These are phyloP conservation scores for Hoplias malabaricus DNA, from an alignment of 2,113 vertebrate genomes.

Conservation along the genomic window DNA sequence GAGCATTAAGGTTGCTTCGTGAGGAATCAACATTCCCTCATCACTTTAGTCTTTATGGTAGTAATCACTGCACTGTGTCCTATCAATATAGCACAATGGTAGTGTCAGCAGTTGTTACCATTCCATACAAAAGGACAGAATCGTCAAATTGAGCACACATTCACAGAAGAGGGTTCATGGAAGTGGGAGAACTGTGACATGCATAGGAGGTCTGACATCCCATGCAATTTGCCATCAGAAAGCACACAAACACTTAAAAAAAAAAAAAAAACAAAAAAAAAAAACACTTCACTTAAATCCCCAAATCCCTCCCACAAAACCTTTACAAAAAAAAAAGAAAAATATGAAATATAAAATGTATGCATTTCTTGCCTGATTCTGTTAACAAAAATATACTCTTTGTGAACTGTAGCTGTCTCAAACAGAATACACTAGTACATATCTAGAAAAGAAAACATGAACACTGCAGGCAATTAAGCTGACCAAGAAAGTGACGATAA, in stretches of 20 bases:
- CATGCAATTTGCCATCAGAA: constrained; percentile 43
- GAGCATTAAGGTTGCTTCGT: constrained; percentile 16
- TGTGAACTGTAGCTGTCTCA: constrained; percentile 78
- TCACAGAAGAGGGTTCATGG: constrained; percentile 46
- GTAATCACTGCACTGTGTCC: constrained; percentile 28
- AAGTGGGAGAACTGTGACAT: constrained; percentile 36
- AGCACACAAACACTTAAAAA: constrained; percentile 42
- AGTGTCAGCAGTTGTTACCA: constrained; percentile 43
- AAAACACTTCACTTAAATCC: constrained; percentile 54
- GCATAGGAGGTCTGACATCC: constrained; percentile 37
- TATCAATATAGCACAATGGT: constrained; percentile 16
- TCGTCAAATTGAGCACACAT: constrained; percentile 53
- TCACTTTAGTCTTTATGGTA: neutral
- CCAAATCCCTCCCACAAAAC: constrained; percentile 10
- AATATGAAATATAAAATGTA: constrained; percentile 40
- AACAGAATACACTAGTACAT: constrained; percentile 75
- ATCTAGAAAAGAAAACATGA: constrained; percentile 68
- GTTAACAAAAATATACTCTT: constrained; percentile 87
- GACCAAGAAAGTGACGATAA: constrained; percentile 41
- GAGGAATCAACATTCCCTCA: constrained; percentile 12
- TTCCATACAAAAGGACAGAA: constrained; percentile 6
- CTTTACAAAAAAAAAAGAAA: constrained; percentile 37
- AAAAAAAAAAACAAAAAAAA: too few species aligned
- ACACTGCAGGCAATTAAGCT: constrained; percentile 62
- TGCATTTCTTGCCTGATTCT: constrained; percentile 40